Evolutionary conservation across 2,888 invertebrate species (phyloP), one percentile per base, ranked within the genome.

Genomic region (Eledona agricola): DNA sequence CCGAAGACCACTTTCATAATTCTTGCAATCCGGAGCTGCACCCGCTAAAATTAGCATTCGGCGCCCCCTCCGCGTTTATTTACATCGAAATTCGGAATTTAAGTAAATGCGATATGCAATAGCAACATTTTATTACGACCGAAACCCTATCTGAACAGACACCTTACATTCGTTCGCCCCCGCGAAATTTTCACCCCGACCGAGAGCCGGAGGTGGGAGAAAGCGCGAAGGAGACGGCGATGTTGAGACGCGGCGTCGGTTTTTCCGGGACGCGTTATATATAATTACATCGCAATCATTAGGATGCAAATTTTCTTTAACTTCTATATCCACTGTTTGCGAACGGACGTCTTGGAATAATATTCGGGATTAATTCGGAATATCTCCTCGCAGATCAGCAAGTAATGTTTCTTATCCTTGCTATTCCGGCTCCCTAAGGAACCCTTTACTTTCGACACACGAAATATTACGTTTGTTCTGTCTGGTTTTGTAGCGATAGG

Each of bases 261-360:
- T 46, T 32, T 46, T 35, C 7, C 31, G 60, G 53, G 55, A 51
- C 55, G 64, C 63, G 58, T 66, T 68, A 69, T 63, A 67, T 67
- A 73, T 74, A 74, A 74, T 74, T 74, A 72, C 71, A 69, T 64
- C 67, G 69, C 70, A 69, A 71, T 72, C 73, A 72, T 74, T 74
- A 72, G 65, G 71, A 74, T 74, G 74, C 73, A 74, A 74, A 74
- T 74, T 73, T 70, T 73, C 74, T 73, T 72, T 69, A 73, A 73
- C 72, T 73, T 70, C 71, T 71, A 71, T 72, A 72, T 71, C 70
- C 70, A 68, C 67, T 71, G 70, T 72, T 71, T 71, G 69, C 70
- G 68, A 54, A 54, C 54, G 50, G 50, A 50, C 49, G 69, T 70
- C 73, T 72, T 70, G 67, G 71, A 71, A 72, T 72, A 73, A 73